A percentile compares a stretch with the other conserved stretches of the same genome.
phyloP scores from a whole-genome alignment of 2,888 invertebrate species.

The Tineola bisselliella region DNA sequence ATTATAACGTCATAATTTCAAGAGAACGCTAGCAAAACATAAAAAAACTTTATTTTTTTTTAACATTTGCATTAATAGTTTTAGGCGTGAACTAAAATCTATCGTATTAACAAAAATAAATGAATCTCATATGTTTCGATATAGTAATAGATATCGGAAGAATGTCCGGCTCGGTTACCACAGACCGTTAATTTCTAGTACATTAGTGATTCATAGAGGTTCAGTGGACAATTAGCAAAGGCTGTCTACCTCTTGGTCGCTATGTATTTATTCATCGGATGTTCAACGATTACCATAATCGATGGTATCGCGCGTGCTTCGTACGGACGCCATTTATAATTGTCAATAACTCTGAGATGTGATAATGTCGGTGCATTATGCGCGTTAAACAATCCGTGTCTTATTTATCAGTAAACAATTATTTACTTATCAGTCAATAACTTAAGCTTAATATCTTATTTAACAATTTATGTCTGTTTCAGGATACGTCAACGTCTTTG shows the following conservation, averaged over 20 bases:
- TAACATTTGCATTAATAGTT: too few species aligned
- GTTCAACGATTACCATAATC: slow-evolving; percentile 65
- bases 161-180: slow-evolving; percentile 26
- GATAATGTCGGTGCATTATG: not conserved
- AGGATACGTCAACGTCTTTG: slow-evolving; percentile 64
- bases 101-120: not conserved
- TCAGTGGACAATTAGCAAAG: slow-evolving; percentile 66
- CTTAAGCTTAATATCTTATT: too few species aligned
- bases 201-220: slow-evolving; percentile 60
- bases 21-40: not conserved
- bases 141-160: slow-evolving; percentile 26
- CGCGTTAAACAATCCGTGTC: not conserved
- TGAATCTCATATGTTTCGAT: not conserved
- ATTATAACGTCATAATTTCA: not conserved
- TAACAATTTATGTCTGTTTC: slow-evolving; percentile 12
- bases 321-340: slow-evolving; percentile 37
- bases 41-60: too few species aligned
- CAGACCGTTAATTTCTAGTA: slow-evolving; percentile 14
- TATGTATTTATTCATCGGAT: slow-evolving; percentile 65
- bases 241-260: slow-evolving; percentile 63
- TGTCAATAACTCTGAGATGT: slow-evolving; percentile 1
- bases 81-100: too few species aligned
- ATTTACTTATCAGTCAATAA: too few species aligned
- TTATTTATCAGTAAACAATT: not conserved
- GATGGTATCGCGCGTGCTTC: slow-evolving; percentile 59